phyloP scores from a whole-genome alignment of 1,140 invertebrate species.

The Melitaea cinxia region DNA sequence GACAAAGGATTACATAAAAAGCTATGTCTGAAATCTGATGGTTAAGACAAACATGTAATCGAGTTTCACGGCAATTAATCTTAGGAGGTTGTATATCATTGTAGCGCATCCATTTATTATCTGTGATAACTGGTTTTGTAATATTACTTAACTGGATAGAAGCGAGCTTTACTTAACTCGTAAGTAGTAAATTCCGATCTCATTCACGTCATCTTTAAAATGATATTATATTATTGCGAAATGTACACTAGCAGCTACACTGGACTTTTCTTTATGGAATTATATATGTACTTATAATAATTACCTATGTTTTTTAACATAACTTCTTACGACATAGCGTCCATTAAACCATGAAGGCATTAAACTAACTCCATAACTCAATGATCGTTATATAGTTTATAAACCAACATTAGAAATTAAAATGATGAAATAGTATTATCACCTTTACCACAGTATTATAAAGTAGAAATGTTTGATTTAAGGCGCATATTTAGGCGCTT shows the following conservation, averaged over 20 bases:
- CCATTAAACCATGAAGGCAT: too few relatives aligned
- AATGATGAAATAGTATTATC: too few relatives aligned
- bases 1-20: slow-evolving; percentile 8
- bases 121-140: slow-evolving; percentile 28
- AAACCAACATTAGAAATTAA: too few relatives aligned
- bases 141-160: slow-evolving; percentile 21
- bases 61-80: slow-evolving; percentile 41
- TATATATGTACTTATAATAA: too few relatives aligned
- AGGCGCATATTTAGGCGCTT: too few relatives aligned
- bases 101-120: slow-evolving; percentile 35
- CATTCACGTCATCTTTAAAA: slow-evolving; percentile 3
- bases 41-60: slow-evolving; percentile 31
- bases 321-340: too few relatives aligned
- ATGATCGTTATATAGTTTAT: too few relatives aligned
- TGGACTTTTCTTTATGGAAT: too few relatives aligned
- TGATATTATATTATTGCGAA: slow-evolving; percentile 8
- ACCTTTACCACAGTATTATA: too few relatives aligned
- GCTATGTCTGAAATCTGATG: slow-evolving; percentile 10
- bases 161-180: slow-evolving; percentile 12
- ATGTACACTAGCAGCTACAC: neutral
- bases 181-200: slow-evolving; percentile 28
- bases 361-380: too few relatives aligned
- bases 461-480: too few relatives aligned
- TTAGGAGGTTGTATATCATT: slow-evolving; percentile 35
- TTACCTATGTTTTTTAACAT: too few relatives aligned